Percentiles rank a stretch among this genome's conserved stretches.
phyloP scores from a whole-genome alignment of 2,888 invertebrate species.

The Merodon equestris region DNA sequence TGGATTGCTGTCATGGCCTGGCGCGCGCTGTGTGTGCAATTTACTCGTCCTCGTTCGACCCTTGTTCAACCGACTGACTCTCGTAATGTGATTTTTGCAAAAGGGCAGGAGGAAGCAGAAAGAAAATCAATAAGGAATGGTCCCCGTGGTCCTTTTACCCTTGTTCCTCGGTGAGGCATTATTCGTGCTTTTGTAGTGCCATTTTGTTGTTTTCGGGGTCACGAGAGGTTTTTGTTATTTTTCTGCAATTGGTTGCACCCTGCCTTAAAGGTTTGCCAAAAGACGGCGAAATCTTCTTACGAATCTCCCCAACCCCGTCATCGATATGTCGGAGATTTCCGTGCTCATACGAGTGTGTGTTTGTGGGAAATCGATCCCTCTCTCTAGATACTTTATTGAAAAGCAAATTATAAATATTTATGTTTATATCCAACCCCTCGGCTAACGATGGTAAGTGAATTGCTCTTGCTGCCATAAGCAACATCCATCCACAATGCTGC shows the following conservation, averaged over 20 bases:
- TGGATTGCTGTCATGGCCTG: conserved; percentile 25
- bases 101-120: conserved; percentile 35
- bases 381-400: conserved; percentile 41
- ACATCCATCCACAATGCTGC: neutral
- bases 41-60: conserved; percentile 11
- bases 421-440: conserved; percentile 26
- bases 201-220: conserved; percentile 40
- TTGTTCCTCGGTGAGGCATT: too few species aligned
- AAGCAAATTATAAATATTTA: conserved; percentile 66
- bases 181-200: conserved; percentile 13
- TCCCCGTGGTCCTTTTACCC: conserved; percentile 4
- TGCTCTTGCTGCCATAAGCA: conserved; percentile 24
- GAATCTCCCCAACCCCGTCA: conserved; percentile 46
- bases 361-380: conserved; percentile 45
- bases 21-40: conserved; percentile 27
- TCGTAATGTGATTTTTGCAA: conserved; percentile 41
- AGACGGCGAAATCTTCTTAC: conserved; percentile 46
- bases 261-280: conserved; percentile 30
- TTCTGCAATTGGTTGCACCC: conserved; percentile 26
- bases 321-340: conserved; percentile 19
- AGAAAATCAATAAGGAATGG: conserved; percentile 56
- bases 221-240: conserved; percentile 8
- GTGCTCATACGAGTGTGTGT: neutral
- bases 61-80: conserved; percentile 15
- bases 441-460: conserved; percentile 21